Base-by-base conservation (phyloP, 2,113 vertebrate genomes). In the Indicator indicator region DNA sequence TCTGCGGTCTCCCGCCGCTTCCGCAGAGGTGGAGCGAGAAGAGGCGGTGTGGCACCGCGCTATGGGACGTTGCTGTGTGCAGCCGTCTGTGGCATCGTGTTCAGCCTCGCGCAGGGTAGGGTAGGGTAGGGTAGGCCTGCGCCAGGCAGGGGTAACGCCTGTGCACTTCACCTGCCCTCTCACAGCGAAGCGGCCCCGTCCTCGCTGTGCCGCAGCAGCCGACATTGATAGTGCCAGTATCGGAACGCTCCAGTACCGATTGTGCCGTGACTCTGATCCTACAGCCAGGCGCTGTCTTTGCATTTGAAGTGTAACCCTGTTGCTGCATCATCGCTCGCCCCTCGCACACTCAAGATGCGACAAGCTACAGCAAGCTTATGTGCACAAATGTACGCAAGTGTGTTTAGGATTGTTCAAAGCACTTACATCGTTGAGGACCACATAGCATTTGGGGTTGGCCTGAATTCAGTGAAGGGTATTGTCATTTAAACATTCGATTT, bases 171-270 rank as follows among this genome's bases (percentile, higher is more conserved):
- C 12, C 32, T 5, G 13, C 16, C 14, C 30, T 23, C 3, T 4
- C 9, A 0, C 44, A 2, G n/a, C 28, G 28, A 11, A 21, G 2
- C 4, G 1, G 2, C 6, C 9, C 2, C 0, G 12, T 3, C 12
- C 11, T 42, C 2, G 1, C 5, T 0, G 0, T 60, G 16, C 67
- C 27, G 28, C 2, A 8, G 42, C 36, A 36, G 38, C n/a, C 1
- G 8, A 4, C 12, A 1, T 9, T 1, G 11, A 6, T 32, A 3
- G 46, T 13, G 30, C 16, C 6, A 8, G 19, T 16, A 5, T 6
- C 26, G 23, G 16, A 0, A 17, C 28, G 2, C 10, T n/a, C 32
- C 0, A 3, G 5, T 11, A 1, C 17, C 1, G 1, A 3, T 5
- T 4, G 20, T 36, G 24, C 8, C 20, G 0, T 1, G 7, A 4